Evolutionary conservation across 2,113 vertebrate genomes (phyloP), one percentile per base, ranked within the genome.

Genomic region (Podarcis cretensis): DNA sequence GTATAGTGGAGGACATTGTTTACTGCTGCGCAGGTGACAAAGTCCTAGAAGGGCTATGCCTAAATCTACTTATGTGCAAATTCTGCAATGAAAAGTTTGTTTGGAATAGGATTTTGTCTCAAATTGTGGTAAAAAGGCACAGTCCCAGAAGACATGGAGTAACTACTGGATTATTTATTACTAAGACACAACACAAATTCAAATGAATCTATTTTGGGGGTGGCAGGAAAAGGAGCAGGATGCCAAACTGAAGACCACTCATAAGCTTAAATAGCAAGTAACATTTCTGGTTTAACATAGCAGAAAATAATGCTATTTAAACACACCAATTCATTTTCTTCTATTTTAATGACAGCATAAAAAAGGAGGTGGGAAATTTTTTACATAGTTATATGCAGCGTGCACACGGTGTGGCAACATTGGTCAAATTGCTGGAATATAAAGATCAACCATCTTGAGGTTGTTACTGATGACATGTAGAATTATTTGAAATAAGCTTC

Each of bases 151-250:
- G 40, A 37, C 74, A 82, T 12, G 35, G 35, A 43, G 23, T n/a
- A 30, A 18, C 48, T 43, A 32, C 37, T 66, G n/a, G 27, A 10
- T 84, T 83, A 69, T 78, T 89, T 89, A 84, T 78, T 89, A 40
- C 81, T 69, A 78, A 84, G 87, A 57, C 73, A 84, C 83, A 83
- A 74, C n/a, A 54, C 69, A 74, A 86, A 86, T 86, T 86, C 85
- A 86, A 66, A 79, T 20, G 75, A n/a, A 77, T 83, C 87, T 84
- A 89, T 89, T 89, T 89, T 84, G 87, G 76, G 87, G 59, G n/a
- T 5, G 4, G 40, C 16, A 13, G 43, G 74, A 84, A 30, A 6
- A 32, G 65, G 30, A 35, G n/a, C 37, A 77, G 65, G 63, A 76
- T 69, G 54, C 73, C 81, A 78, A 83, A 32, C 5, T 40, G 12